A percentile compares a stretch with the other conserved stretches of the same genome.
Conservation (phyloP, 1,140 invertebrate genomes). For the Pseudomyrmex sp. region DNA sequence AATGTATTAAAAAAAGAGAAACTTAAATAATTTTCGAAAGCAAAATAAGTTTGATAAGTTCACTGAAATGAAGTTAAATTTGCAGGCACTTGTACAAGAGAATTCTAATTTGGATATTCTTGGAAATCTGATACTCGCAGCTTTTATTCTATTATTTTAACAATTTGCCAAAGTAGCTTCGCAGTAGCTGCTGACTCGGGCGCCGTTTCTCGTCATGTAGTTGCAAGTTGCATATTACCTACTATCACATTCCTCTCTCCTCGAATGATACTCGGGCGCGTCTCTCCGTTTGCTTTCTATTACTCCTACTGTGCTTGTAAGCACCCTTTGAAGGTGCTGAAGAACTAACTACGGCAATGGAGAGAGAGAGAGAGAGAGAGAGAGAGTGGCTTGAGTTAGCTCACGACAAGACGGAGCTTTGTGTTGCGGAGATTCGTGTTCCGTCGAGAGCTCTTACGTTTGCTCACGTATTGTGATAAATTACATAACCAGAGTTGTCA, state of each 20-base stretch:
- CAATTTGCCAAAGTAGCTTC: not conserved
- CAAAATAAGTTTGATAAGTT: not conserved
- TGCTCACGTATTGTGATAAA: constrained; percentile 20
- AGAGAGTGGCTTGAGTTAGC: not conserved
- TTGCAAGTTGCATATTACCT: not conserved
- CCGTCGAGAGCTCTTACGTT: not conserved
- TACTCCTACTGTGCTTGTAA: not conserved
- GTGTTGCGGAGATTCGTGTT: not conserved
- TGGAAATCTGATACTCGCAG: not conserved
- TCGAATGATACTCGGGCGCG: not conserved
- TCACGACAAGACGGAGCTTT: constrained; percentile 8
- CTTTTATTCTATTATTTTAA: not conserved
- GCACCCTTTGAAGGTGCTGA: not conserved
- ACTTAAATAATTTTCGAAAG: not conserved
- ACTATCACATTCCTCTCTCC: not conserved
- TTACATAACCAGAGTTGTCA: not conserved
- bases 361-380: not conserved
- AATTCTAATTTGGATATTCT: not conserved
- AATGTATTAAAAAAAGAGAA: not conserved
- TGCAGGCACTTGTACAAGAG: not conserved
- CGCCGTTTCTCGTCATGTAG: not conserved
- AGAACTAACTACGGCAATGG: constrained; percentile 9
- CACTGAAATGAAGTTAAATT: not conserved
- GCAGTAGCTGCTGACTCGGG: not conserved
- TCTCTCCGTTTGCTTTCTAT: constrained; percentile 7